Base-by-base conservation (phyloP, 2,888 invertebrate species). In the Pyrrhosoma nymphula region DNA sequence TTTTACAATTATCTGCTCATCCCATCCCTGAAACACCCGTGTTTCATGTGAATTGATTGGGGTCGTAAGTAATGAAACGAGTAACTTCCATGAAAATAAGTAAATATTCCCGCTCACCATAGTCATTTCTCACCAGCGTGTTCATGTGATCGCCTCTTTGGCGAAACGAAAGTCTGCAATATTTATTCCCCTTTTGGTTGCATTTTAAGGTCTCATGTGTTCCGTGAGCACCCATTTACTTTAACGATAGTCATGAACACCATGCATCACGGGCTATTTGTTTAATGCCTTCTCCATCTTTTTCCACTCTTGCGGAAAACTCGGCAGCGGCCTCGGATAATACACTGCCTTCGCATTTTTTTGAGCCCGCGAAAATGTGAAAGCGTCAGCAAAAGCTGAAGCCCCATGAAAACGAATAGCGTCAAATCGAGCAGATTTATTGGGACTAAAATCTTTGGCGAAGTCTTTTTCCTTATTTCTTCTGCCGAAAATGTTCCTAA, bases 391-490 rank as follows among this genome's bases (percentile, higher is more conserved):
- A 35, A 82, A 82, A 82, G 82, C 16, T 23, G 26, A 35, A 82
- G 35, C 82, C 16, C 82, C 82, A 82, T 82, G 82, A 35, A 82
- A 82, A 82, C 14, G 82, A 82, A 82, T 82, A 35, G 35, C 16
- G 35, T 82, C 30, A 82, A 82, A 82, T 82, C 82, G n/a, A 35
- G 82, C 82, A 82, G 82, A 82, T 82, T 82, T 82, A 82, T 35
- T 35, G 82, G 16, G 30, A 35, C 0, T 3, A 35, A 35, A 82
- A 18, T 30, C 82, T 35, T 82, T 18, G 1, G 35, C 82, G 14
- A 35, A 82, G 35, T 82, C 82, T 82, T 16, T 30, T 35, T 35
- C 35, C 35, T 82, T 35, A 82, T 16, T 35, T 35, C 16, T 18
- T 82, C 82, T 12, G 16, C 69, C 16, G 35, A 82, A 82, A 82